Conservation (phyloP, 1,140 invertebrate species). For the Drosophila sp. region DNA sequence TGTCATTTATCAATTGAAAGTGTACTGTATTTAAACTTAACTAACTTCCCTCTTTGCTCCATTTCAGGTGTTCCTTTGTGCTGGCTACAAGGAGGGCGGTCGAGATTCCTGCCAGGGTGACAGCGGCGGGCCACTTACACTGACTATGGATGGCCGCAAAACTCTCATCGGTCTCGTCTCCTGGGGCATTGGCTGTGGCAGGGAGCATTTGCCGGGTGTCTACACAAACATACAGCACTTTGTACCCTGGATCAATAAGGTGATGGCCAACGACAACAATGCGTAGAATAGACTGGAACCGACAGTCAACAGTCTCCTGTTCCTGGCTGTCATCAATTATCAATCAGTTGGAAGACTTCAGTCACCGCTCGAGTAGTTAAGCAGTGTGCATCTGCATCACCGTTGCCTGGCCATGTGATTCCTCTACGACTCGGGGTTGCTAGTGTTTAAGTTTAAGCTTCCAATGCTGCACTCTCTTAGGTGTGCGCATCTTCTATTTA, state of each 20-base stretch:
- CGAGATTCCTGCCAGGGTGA: slow-evolving; percentile 86
- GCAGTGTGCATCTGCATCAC: slow-evolving; percentile 49
- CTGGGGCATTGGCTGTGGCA: slow-evolving; percentile 95
- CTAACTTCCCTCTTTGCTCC: not conserved
- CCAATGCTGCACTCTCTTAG: not conserved
- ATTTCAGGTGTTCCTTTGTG: slow-evolving; percentile 90
- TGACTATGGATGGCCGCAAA: slow-evolving; percentile 92
- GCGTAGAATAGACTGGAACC: slow-evolving; percentile 53
- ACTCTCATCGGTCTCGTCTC: slow-evolving; percentile 94
- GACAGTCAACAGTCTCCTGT: not conserved
- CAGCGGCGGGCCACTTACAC: slow-evolving; percentile 92
- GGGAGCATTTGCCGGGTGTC: slow-evolving; percentile 94
- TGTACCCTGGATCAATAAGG: slow-evolving; percentile 95
- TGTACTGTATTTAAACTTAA: not conserved
- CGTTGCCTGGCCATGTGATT: slow-evolving; percentile 78
- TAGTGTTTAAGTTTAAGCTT: slow-evolving; percentile 72
- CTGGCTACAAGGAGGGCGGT: slow-evolving; percentile 93
- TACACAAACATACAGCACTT: slow-evolving; percentile 97
- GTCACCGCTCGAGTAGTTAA: slow-evolving; percentile 55
- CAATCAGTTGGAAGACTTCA: slow-evolving; percentile 59
- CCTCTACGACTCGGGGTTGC: slow-evolving; percentile 82
- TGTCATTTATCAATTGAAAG: too few relatives aligned
- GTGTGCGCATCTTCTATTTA: slow-evolving; percentile 54
- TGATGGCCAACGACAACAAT: slow-evolving; percentile 86
- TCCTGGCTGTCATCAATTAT: slow-evolving; percentile 16